Evolutionary conservation across 2,113 vertebrate species (phyloP), one percentile per base, ranked within the genome.

Genomic region (Tamias sibiricus): DNA sequence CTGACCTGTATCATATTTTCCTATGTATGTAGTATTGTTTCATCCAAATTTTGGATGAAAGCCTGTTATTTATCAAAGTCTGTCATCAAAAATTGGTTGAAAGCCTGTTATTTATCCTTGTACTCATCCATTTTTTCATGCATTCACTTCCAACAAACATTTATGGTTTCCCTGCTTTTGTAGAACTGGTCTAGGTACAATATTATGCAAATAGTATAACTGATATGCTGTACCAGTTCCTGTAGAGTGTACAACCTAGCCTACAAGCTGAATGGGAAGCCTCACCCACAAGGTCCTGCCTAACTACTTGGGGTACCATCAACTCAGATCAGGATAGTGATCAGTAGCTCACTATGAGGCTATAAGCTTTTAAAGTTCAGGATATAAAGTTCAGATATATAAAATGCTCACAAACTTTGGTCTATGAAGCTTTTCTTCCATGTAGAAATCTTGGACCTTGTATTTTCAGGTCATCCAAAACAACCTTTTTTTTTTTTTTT

Each of bases 91-190:
- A 97, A 49, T 57, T 19, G 62, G 19, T 26, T 74, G 19, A 72
- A 87, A 47, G 87, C 13, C 87, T 90, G 35, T 26, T 66, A 44
- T 69, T 88, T 88, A 54, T 69, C 62, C 54, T 13, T 79, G 69
- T 20, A 8, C 35, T 86, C 44, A 81, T 44, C 71, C 35, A 87
- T 64, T 82, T 42, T 32, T 87, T 96, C 66, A 77, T 37, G 30
- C 17, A 90, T 72, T 82, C 84, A 72, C 14, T 76, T 76, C 16
- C 66, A 90, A 52, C n/a, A 94, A 91, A 95, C 28, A 79, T 30
- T 32, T 69, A 71, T 52, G 49, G 22, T 30, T 69, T 24, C 75
- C 35, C 24, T 62, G 72, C 32, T 86, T 75, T 79, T 37, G 4
- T 3, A 76, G 75, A 26, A 59, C 6, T 47, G 30, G 57, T 71